phyloP scores from a whole-genome alignment of 2,797 vertebrate species.

The Sebastes glaucus region DNA sequence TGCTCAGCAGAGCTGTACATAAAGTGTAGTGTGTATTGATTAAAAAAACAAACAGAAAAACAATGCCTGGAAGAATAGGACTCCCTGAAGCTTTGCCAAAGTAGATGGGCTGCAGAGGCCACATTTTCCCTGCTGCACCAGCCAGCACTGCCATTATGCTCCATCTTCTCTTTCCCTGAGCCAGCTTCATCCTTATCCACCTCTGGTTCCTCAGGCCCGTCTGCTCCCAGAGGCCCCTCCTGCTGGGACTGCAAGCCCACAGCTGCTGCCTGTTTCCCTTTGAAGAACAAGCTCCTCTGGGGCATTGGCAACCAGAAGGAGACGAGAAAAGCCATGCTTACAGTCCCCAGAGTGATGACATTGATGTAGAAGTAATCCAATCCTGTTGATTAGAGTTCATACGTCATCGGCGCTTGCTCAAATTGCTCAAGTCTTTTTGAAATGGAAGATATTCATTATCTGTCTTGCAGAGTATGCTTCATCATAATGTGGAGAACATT shows the following conservation, averaged over 20 bases:
- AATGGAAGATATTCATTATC: neutral
- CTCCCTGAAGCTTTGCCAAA: slow-evolving; percentile 78
- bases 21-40: neutral
- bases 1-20: neutral
- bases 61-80: slow-evolving; percentile 77
- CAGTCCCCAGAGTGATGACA: slow-evolving; percentile 72
- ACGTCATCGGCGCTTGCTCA: neutral
- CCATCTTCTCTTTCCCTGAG: slow-evolving; percentile 17
- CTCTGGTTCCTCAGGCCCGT: slow-evolving; percentile 10
- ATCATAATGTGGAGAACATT: neutral
- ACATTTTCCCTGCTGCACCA: slow-evolving; percentile 63
- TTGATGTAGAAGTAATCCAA: slow-evolving; percentile 80
- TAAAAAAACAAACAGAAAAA: neutral
- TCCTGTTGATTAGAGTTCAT: slow-evolving; percentile 43
- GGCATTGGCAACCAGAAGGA: slow-evolving; percentile 81
- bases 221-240: slow-evolving; percentile 2
- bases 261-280: slow-evolving; percentile 36
- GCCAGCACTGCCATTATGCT: slow-evolving; percentile 7
- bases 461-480: neutral
- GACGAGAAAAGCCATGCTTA: slow-evolving; percentile 72
- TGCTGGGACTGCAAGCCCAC: slow-evolving; percentile 33
- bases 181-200: slow-evolving; percentile 29
- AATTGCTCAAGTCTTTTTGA: neutral
- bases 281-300: slow-evolving; percentile 76
- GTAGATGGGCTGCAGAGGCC: slow-evolving; percentile 45